These are phyloP conservation scores for Natator depressus DNA, from an alignment of 2,113 vertebrate species.

Conservation along the genomic window DNA sequence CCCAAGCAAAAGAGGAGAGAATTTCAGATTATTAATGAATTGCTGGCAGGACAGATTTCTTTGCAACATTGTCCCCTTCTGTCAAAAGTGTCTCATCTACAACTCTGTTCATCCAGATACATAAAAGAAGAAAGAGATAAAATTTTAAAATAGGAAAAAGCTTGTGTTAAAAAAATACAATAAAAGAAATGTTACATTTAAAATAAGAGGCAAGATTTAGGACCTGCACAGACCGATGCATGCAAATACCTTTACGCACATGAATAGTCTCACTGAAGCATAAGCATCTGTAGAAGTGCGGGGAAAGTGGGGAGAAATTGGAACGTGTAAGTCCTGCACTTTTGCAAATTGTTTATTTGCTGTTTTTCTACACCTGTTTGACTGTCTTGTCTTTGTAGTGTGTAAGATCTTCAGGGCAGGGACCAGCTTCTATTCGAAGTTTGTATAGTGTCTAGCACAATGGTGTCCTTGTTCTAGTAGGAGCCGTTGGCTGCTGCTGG, in stretches of 20 bases:
- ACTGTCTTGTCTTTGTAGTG: neutral
- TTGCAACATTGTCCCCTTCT: neutral
- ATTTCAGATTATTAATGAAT: neutral
- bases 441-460: constrained; percentile 54
- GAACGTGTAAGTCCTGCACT: neutral
- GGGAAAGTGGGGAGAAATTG: neutral
- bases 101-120: neutral
- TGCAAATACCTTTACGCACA: neutral
- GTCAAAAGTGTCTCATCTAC: neutral
- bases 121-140: neutral
- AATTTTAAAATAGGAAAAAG: neutral
- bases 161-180: neutral
- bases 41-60: neutral
- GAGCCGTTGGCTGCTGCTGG: constrained; percentile 42
- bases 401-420: constrained; percentile 25
- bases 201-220: neutral
- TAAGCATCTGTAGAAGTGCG: neutral
- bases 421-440: neutral
- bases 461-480: constrained; percentile 39
- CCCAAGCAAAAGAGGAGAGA: neutral
- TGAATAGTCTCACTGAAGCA: neutral
- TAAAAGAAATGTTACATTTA: neutral
- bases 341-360: constrained; percentile 48
- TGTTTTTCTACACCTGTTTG: neutral
- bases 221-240: neutral